A percentile compares a stretch with the other conserved stretches of the same genome.
These are phyloP conservation scores for Epinotia demarniana DNA, from an alignment of 2,888 invertebrate species.

Conservation along the genomic window DNA sequence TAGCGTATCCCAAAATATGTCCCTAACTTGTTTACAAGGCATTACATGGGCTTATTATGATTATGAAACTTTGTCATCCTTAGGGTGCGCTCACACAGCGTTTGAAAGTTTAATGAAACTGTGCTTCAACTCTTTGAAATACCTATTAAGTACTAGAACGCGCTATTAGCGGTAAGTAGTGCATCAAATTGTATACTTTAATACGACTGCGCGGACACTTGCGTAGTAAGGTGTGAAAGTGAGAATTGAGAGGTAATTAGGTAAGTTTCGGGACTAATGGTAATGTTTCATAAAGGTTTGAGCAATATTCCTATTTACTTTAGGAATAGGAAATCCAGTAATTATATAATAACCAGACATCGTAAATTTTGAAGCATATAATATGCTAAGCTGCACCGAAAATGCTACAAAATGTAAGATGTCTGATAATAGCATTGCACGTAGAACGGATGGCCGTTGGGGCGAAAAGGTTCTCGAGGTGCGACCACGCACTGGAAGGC, in stretches of 20 bases:
- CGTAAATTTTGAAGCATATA: no score
- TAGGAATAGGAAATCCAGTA: no score
- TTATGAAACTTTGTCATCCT: constrained; percentile 43
- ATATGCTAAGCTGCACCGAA: no score
- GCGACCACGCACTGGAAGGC: no score
- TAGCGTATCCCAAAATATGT: constrained; percentile 35
- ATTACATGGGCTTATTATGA: constrained; percentile 43
- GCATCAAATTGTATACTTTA: constrained; percentile 30
- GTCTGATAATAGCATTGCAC: no score
- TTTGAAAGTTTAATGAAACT: constrained; percentile 44
- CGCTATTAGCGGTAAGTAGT: constrained; percentile 35
- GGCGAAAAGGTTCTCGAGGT: no score
- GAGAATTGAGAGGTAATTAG: neutral
- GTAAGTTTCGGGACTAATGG: neutral
- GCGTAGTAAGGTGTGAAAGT: neutral
- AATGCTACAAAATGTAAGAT: no score
- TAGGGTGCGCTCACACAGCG: constrained; percentile 32
- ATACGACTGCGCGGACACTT: neutral
- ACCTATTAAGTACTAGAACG: constrained; percentile 41
- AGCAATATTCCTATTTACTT: no score
- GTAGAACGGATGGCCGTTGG: no score
- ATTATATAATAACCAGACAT: no score
- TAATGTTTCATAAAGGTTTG: neutral
- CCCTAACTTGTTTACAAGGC: constrained; percentile 42
- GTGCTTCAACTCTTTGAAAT: constrained; percentile 39